Evolutionary conservation across 2,888 invertebrate species (phyloP).

Genomic region (Ormia ochracea): DNA sequence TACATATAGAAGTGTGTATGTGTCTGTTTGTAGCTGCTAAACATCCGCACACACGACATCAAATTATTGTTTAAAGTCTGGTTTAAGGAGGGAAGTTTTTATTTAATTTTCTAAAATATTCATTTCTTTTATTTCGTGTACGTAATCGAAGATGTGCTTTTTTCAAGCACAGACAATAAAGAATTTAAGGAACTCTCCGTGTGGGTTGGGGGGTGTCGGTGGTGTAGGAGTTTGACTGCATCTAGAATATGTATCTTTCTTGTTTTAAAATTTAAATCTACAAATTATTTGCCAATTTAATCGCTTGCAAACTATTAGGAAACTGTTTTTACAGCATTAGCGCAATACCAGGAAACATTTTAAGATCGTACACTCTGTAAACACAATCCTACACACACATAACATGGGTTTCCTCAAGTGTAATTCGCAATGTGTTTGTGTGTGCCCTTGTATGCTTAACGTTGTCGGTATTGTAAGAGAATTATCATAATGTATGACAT

Average conservation of each 20-base stretch:
- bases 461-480: constrained; percentile 25
- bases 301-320: background rate
- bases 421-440: background rate
- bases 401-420: background rate
- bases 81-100: background rate
- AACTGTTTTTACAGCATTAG: background rate
- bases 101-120: background rate
- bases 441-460: background rate
- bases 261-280: background rate
- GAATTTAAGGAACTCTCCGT: no score
- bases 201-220: no score
- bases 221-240: background rate
- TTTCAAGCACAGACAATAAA: no score
- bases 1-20: background rate
- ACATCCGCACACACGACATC: no score
- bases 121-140: no score
- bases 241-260: background rate
- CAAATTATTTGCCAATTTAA: background rate
- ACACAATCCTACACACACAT: background rate
- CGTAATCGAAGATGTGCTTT: no score
- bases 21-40: background rate
- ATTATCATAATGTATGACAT: constrained; percentile 71
- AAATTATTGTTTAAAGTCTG: background rate
- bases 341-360: background rate
- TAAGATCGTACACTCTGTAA: background rate